Conservation (phyloP, 2,113 vertebrate species). For the Halichoerus grypus region DNA sequence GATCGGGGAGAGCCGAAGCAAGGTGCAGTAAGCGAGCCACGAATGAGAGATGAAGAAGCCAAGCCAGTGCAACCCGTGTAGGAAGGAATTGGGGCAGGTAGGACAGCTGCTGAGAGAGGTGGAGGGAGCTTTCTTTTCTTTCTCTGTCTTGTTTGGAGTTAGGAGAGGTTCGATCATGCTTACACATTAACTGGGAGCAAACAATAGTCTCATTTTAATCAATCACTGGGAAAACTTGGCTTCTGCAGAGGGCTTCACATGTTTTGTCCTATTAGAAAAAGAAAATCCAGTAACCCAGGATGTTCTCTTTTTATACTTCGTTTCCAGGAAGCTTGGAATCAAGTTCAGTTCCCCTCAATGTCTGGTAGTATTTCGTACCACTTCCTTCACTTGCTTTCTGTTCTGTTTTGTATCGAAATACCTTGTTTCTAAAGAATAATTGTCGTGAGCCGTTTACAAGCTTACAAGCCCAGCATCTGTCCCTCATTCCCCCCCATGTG, state of each 20-base stretch:
- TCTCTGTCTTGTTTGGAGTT: not conserved
- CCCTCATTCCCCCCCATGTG: not conserved
- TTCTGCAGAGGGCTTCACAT: slow-evolving; percentile 3
- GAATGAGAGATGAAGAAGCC: not conserved
- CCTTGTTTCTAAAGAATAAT: slow-evolving; percentile 58
- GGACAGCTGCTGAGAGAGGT: not conserved
- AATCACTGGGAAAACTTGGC: slow-evolving; percentile 41
- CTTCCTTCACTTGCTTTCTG: slow-evolving; percentile 82
- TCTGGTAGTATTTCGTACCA: slow-evolving; percentile 68
- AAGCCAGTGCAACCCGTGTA: accelerated
- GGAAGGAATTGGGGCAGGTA: not conserved
- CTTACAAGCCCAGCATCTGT: not conserved
- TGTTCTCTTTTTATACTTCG: slow-evolving; percentile 71
- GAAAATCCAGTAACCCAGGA: slow-evolving; percentile 12
- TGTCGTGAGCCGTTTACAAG: not conserved
- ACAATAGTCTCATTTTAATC: slow-evolving; percentile 62
- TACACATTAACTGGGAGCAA: slow-evolving; percentile 46
- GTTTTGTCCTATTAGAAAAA: slow-evolving; percentile 53
- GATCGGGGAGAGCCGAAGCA: not conserved
- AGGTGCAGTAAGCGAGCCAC: not conserved
- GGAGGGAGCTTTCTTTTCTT: not conserved
- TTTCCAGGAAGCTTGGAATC: slow-evolving; percentile 79
- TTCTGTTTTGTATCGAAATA: slow-evolving; percentile 77
- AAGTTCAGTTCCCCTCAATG: slow-evolving; percentile 79
- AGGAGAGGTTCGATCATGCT: slow-evolving; percentile 34